phyloP scores from a whole-genome alignment of 2,113 vertebrate species.

The Brachypodius melanocephalos region DNA sequence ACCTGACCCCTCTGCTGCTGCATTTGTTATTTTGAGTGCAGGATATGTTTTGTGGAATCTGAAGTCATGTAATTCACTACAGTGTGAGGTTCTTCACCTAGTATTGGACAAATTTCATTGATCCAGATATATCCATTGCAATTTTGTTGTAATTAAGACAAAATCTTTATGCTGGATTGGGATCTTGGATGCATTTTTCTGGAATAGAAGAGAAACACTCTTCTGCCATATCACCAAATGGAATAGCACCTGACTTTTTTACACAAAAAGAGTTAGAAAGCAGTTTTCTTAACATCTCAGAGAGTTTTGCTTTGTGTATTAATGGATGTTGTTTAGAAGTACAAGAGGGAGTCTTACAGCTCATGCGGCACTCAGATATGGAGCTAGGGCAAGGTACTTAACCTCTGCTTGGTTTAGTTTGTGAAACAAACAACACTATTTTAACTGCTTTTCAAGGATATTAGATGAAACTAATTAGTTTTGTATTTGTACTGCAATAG shows the following conservation, averaged over 20 bases:
- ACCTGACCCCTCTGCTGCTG: not conserved
- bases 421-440: not conserved
- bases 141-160: not conserved
- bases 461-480: not conserved
- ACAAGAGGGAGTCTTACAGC: not conserved
- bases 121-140: not conserved
- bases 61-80: not conserved
- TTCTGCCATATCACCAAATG: not conserved
- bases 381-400: not conserved
- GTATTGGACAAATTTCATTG: not conserved
- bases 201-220: not conserved
- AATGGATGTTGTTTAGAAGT: not conserved
- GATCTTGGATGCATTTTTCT: not conserved
- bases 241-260: not conserved
- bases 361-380: not conserved
- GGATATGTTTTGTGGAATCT: not conserved
- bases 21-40: not conserved
- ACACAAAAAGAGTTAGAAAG: not conserved
- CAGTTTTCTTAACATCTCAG: not conserved
- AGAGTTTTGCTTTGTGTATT: not conserved
- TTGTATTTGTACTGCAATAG: not conserved
- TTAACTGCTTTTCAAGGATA: not conserved
- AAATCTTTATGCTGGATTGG: not conserved
- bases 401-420: not conserved
- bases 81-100: not conserved